Conservation (phyloP, 2,888 invertebrate species). For the Lypha dubia region DNA sequence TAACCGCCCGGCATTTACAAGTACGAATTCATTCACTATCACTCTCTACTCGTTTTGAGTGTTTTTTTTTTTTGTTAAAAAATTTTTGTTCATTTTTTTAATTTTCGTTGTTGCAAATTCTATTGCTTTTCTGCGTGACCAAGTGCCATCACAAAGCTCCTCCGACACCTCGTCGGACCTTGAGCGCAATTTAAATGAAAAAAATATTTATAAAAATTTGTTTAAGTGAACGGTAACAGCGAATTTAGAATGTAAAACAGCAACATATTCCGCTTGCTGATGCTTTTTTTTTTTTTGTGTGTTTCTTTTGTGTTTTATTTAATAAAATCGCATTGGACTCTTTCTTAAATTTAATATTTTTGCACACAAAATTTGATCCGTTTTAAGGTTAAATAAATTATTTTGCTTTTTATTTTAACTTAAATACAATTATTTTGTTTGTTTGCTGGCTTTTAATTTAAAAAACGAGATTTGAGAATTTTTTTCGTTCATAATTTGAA, state of each 20-base stretch:
- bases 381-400: conserved; percentile 38
- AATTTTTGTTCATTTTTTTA: background rate
- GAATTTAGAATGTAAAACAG: conserved; percentile 24
- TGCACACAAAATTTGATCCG: conserved; percentile 19
- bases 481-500: too few species aligned
- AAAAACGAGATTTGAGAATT: background rate
- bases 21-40: conserved; percentile 2
- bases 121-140: conserved; percentile 43
- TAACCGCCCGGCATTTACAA: conserved; percentile 60
- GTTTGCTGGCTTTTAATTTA: background rate
- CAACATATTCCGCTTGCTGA: background rate
- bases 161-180: conserved; percentile 68
- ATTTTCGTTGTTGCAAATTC: background rate
- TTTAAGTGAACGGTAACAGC: conserved; percentile 38
- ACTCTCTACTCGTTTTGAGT: conserved; percentile 22
- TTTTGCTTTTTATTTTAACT: background rate
- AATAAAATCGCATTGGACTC: conserved; percentile 17
- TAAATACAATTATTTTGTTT: background rate
- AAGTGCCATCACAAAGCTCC: conserved; percentile 60
- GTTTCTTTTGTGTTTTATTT: background rate
- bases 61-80: background rate
- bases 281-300: background rate
- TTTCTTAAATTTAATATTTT: conserved; percentile 39
- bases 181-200: conserved; percentile 73
- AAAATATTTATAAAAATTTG: conserved; percentile 54